Conservation (phyloP, 2,888 invertebrate genomes). For the Trissolcus brochymenae region DNA sequence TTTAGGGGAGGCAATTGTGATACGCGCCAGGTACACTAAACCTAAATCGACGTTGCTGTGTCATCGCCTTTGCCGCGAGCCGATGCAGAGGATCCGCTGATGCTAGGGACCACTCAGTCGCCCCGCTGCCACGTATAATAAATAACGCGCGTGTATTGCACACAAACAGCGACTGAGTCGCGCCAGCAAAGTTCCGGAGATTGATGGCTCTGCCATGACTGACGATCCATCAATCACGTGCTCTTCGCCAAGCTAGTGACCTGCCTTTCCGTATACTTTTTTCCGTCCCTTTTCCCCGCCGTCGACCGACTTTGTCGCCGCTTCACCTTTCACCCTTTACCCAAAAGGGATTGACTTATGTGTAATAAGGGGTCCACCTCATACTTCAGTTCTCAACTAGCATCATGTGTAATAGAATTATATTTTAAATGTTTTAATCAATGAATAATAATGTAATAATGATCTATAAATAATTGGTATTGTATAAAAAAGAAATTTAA, state of each 20-base stretch:
- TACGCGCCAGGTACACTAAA: conserved; percentile 34
- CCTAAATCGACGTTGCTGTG: conserved; percentile 36
- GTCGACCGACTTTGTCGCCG: not conserved
- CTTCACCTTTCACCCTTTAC: conserved; percentile 2
- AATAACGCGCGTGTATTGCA: conserved; percentile 57
- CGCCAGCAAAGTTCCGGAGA: conserved; percentile 64
- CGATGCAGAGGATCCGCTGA: conserved; percentile 26
- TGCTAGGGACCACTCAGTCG: conserved; percentile 31
- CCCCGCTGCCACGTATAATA: conserved; percentile 60
- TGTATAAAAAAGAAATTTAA: no score
- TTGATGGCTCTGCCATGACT: conserved; percentile 75
- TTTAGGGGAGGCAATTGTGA: conserved; percentile 24
- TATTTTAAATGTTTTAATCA: no score
- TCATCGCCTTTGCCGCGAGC: conserved; percentile 50
- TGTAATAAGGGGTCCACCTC: not conserved
- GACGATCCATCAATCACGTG: conserved; percentile 76
- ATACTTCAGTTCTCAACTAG: no score
- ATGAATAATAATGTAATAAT: no score
- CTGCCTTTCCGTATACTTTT: conserved; percentile 55
- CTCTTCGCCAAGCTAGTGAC: conserved; percentile 64
- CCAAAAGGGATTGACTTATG: not conserved
- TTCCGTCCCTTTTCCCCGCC: conserved; percentile 35
- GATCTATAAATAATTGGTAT: no score
- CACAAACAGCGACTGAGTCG: conserved; percentile 51
- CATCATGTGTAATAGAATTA: no score